Conservation (phyloP, 2,888 invertebrate genomes). For the Lepeophtheirus nordmannii region DNA sequence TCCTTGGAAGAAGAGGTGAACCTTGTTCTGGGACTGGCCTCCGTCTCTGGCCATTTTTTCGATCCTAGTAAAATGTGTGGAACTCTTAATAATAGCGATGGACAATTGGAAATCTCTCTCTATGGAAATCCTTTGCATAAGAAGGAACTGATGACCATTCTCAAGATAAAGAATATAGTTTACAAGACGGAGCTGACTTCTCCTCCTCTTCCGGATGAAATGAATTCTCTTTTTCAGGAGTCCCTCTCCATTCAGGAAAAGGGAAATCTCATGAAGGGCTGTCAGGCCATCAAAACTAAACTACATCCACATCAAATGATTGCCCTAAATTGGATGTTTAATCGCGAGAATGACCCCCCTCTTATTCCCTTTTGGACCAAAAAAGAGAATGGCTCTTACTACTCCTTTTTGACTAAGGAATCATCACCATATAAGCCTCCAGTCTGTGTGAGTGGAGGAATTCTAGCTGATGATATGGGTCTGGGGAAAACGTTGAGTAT, state of each 20-base stretch:
- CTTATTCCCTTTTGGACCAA: neutral
- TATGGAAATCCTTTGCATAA: too few species aligned
- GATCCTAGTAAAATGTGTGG: too few species aligned
- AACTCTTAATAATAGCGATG: too few species aligned
- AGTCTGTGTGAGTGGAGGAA: constrained; percentile 26
- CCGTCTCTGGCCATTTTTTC: too few species aligned
- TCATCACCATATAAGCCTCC: neutral
- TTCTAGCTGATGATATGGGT: constrained; percentile 31
- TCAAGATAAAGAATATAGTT: too few species aligned
- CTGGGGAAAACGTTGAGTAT: constrained; percentile 30
- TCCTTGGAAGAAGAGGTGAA: too few species aligned
- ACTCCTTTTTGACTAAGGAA: neutral
- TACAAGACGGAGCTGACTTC: too few species aligned
- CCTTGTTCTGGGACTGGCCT: too few species aligned
- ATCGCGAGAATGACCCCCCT: neutral
- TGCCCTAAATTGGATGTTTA: constrained; percentile 21
- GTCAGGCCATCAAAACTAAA: constrained; percentile 15
- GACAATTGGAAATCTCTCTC: too few species aligned
- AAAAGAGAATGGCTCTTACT: neutral
- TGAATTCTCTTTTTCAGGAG: neutral
- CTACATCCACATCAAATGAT: constrained; percentile 22
- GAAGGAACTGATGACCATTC: too few species aligned
- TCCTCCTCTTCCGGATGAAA: too few species aligned
- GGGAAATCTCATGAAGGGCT: constrained; percentile 12
- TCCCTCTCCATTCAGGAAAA: constrained; percentile 9